Base-by-base conservation (phyloP, 2,113 vertebrate genomes). In the Dicaeum eximium region DNA sequence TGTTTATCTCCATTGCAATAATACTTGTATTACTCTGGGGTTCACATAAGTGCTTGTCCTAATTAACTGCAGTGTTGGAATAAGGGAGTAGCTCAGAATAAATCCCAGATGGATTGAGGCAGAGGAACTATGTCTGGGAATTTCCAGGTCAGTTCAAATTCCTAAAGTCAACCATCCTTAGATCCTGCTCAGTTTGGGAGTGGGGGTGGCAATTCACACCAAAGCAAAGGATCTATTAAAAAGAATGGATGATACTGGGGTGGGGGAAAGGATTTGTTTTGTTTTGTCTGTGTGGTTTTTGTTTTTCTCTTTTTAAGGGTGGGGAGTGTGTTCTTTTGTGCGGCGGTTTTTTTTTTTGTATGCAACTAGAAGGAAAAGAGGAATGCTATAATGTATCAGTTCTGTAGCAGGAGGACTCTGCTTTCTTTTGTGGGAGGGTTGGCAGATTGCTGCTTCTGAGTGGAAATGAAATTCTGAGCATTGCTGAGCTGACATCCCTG, bases 321-420 rank as follows among this genome's bases (percentile, higher is more conserved):
- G 11, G 3, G 1, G 4, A 1, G 3, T 23, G 13, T 25, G 9
- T 44, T 31, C 9, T 44, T 47, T 35, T 14, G 8, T n/a, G 18
- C 21, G 23, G 5, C 20, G 3, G 5, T 1, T 27, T 42, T 73
- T 42, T 73, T 57, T 62, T 66, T 42, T 47, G 22, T n/a, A 18
- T 80, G 17, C 20, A n/a, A 1, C 35, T 57, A 22, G 9, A 61
- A 37, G 18, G 31, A 18, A 65, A 84, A 42, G 38, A 42, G 11
- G 5, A 65, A 18, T 9, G 2, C 7, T 53, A 6, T 3, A 31
- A 8, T n/a, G 1, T 53, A 15, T 48, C 4, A 40, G 22, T 15
- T 81, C 18, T 72, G 18, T 61, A 61, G 25, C 31, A 42, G 14
- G 12, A 73, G 15, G 2, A 15, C 4, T 72, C 35, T 77, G 18